Evolutionary conservation across 2,888 invertebrate species (phyloP).

Genomic region (Zygaena filipendulae): DNA sequence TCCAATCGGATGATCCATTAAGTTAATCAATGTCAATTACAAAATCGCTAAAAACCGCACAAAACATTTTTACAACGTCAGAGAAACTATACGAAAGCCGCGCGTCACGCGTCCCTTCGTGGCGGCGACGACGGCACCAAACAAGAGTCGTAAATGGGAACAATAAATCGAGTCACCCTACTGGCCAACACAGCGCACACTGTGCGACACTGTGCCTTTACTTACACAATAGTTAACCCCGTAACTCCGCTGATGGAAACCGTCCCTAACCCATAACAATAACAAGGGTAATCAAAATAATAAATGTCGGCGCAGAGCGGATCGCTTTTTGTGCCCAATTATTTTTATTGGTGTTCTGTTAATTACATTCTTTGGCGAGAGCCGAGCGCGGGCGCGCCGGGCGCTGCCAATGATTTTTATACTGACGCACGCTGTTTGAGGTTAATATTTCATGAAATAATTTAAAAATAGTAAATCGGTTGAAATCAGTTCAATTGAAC

Average conservation of each 20-base stretch:
- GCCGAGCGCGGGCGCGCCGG: constrained; percentile 28
- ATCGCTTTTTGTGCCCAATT: constrained; percentile 56
- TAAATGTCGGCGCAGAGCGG: constrained; percentile 46
- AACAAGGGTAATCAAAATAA: constrained; percentile 59
- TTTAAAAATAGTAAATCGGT: too few relatives aligned
- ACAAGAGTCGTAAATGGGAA: constrained; percentile 32
- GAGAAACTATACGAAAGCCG: too few relatives aligned
- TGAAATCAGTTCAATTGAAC: too few relatives aligned
- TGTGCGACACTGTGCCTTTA: constrained; percentile 12
- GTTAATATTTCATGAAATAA: too few relatives aligned
- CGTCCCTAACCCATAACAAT: constrained; percentile 37
- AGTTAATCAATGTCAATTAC: too few relatives aligned
- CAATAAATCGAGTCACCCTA: constrained; percentile 28
- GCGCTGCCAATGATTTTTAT: constrained; percentile 19
- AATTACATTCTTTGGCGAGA: constrained; percentile 56
- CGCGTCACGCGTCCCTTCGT: constrained; percentile 27
- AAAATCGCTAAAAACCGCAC: too few relatives aligned
- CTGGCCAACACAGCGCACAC: constrained; percentile 19
- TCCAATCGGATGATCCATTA: too few relatives aligned
- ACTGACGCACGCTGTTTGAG: too few relatives aligned
- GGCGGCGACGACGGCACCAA: constrained; percentile 32
- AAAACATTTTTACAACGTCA: too few relatives aligned
- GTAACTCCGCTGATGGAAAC: constrained; percentile 21
- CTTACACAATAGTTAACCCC: background rate
- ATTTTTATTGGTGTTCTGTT: constrained; percentile 60